Conservation (phyloP, 2,888 invertebrate species). For the Cistogaster globosa region DNA sequence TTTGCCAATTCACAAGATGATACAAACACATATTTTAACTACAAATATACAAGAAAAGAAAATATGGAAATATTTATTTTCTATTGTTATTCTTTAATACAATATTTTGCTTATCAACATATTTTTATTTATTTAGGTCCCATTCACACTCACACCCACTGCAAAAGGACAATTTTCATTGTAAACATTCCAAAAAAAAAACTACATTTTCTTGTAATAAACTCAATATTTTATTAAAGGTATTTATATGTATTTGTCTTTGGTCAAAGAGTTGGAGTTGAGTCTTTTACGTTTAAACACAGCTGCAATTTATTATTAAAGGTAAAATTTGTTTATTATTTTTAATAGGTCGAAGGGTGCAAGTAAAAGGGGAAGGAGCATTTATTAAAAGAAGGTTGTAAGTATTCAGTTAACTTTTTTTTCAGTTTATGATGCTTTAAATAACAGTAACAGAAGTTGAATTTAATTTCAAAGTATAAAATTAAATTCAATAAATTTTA, state of each 20-base stretch:
- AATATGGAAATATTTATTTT: slow-evolving; percentile 53
- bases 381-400: not conserved
- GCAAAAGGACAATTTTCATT: slow-evolving; percentile 36
- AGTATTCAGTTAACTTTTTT: slow-evolving; percentile 28
- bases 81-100: slow-evolving; percentile 78
- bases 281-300: slow-evolving; percentile 55
- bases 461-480: not conserved
- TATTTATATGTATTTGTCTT: slow-evolving; percentile 31
- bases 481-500: not conserved
- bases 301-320: slow-evolving; percentile 78
- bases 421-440: slow-evolving; percentile 67
- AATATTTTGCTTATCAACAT: slow-evolving; percentile 82
- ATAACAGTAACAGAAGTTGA: slow-evolving; percentile 63
- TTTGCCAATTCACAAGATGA: slow-evolving; percentile 58
- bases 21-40: slow-evolving; percentile 19
- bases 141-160: slow-evolving; percentile 54
- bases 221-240: slow-evolving; percentile 48
- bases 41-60: not conserved
- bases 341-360: slow-evolving; percentile 12
- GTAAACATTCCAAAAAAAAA: slow-evolving; percentile 25
- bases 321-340: slow-evolving; percentile 71
- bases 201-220: slow-evolving; percentile 57
- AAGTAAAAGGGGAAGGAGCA: not conserved
- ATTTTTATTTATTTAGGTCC: slow-evolving; percentile 80
- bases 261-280: slow-evolving; percentile 40